Percentiles rank a stretch among this genome's conserved stretches.
These are phyloP conservation scores for Cassiopea xamachana DNA, from an alignment of 30 jellyfish, hydroid and myxozoan species.

Conservation along the genomic window DNA sequence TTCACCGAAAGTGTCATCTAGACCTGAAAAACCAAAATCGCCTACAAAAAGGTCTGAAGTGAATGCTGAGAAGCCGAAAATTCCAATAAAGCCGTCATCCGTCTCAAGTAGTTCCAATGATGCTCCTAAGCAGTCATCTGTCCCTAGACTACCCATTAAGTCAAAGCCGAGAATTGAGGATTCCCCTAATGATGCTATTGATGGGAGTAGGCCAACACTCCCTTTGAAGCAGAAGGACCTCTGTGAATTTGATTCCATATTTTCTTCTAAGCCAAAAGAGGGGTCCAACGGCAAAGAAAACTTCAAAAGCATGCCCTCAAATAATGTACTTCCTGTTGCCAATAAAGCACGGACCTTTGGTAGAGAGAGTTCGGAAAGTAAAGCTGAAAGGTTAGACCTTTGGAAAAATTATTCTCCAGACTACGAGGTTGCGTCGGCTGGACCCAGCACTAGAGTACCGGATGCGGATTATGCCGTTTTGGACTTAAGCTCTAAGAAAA, in stretches of 20 bases:
- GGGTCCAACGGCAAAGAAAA: neutral
- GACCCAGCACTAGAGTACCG: neutral
- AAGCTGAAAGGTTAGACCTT: neutral
- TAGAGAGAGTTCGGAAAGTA: neutral
- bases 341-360: slow-evolving; percentile 28
- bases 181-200: neutral
- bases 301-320: neutral
- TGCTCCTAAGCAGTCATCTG: neutral
- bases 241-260: slow-evolving; percentile 16
- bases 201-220: slow-evolving; percentile 20
- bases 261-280: neutral
- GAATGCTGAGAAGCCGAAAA: neutral
- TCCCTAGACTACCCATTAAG: neutral
- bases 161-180: neutral
- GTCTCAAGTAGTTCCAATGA: neutral
- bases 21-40: neutral
- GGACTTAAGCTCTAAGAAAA: neutral
- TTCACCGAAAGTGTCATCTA: too few species aligned
- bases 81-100: neutral
- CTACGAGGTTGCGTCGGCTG: neutral
- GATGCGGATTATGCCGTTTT: neutral
- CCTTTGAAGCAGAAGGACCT: slow-evolving; percentile 42
- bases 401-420: slow-evolving; percentile 15
- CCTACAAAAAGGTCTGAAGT: neutral
- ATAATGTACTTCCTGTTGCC: neutral